Conservation (phyloP, 2,797 vertebrate genomes). For the Aselliscus stoliczkanus region DNA sequence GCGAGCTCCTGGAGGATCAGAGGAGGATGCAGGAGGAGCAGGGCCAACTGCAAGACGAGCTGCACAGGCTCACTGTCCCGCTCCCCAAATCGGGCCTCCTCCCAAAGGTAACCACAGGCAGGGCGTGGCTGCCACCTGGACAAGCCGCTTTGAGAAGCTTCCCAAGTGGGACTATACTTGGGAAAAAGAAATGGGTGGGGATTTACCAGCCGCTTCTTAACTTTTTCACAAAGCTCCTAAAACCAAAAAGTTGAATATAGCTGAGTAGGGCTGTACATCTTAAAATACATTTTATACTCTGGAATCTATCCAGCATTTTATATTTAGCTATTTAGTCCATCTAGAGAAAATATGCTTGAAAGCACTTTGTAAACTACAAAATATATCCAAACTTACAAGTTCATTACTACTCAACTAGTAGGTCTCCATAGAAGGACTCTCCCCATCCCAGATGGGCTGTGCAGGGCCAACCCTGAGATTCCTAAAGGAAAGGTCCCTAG, state of each 20-base stretch:
- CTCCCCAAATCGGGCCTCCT: slow-evolving; percentile 47
- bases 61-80: slow-evolving; percentile 61
- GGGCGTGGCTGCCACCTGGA: background rate
- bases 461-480: background rate
- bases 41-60: slow-evolving; percentile 71
- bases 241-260: background rate
- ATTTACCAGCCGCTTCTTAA: background rate
- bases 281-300: background rate
- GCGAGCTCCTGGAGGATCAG: slow-evolving; percentile 83
- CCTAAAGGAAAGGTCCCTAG: background rate
- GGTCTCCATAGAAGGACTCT: background rate
- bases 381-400: background rate
- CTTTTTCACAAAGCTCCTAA: background rate
- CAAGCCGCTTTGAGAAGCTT: background rate
- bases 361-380: background rate
- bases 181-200: background rate
- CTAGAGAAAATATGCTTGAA: slow-evolving; percentile 36
- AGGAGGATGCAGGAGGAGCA: slow-evolving; percentile 80
- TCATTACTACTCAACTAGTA: background rate
- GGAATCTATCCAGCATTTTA: background rate
- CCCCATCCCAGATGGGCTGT: background rate
- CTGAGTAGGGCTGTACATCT: background rate
- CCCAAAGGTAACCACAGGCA: slow-evolving; percentile 60
- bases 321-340: slow-evolving; percentile 11
- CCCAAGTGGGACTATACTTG: background rate